phyloP scores from a whole-genome alignment of 2,113 vertebrate species.

The Camarhynchus parvulus region DNA sequence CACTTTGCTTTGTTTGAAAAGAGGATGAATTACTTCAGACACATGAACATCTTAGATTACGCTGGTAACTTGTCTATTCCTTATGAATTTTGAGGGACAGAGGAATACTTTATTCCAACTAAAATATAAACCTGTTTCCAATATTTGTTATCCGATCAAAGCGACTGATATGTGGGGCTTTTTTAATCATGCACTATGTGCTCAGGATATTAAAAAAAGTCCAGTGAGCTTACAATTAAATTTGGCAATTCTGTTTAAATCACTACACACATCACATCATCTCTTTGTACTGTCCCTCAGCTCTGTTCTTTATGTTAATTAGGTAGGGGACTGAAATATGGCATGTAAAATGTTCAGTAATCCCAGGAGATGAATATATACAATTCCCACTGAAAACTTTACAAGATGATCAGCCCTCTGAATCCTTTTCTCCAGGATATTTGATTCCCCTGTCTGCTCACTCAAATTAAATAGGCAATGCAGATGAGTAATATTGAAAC shows the following conservation, averaged over 20 bases:
- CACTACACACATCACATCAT: background rate
- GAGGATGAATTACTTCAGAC: background rate
- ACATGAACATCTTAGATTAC: background rate
- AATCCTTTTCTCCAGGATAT: conserved; percentile 37
- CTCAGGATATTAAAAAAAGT: conserved; percentile 33
- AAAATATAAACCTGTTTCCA: background rate
- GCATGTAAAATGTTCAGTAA: background rate
- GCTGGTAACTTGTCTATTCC: background rate
- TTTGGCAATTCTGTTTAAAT: conserved; percentile 12
- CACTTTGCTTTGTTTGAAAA: background rate
- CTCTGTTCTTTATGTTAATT: conserved; percentile 23
- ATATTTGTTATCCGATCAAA: background rate
- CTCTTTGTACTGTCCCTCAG: background rate
- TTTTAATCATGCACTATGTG: background rate
- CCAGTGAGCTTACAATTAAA: conserved; percentile 3
- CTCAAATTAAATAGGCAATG: background rate
- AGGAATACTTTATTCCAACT: background rate
- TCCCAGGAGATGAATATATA: conserved; percentile 1
- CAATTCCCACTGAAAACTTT: background rate
- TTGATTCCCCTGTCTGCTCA: background rate
- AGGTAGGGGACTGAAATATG: background rate
- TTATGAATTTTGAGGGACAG: background rate
- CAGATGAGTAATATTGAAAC: background rate
- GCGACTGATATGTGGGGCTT: rapidly evolving
- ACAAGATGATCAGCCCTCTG: background rate